phyloP scores from a whole-genome alignment of 2,113 vertebrate species.

The Actinemys pallida region DNA sequence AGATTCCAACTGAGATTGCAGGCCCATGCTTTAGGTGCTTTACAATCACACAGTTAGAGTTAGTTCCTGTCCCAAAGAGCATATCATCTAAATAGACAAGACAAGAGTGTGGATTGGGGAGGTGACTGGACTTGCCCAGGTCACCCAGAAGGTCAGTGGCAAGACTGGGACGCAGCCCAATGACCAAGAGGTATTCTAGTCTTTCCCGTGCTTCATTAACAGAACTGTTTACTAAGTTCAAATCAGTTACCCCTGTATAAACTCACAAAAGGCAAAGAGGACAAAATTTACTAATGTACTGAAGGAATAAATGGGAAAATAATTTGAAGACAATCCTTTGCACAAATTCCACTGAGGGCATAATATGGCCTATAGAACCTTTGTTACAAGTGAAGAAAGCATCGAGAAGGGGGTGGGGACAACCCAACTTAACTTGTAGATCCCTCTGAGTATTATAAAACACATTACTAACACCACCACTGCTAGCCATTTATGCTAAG shows the following conservation, averaged over 20 bases:
- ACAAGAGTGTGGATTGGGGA: neutral
- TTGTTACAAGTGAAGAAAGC: neutral
- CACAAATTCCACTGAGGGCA: neutral
- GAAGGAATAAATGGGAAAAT: neutral
- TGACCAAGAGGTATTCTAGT: accelerated
- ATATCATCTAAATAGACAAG: slow-evolving; percentile 7
- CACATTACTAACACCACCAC: neutral
- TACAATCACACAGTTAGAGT: neutral
- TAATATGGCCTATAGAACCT: neutral
- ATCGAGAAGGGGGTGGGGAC: neutral
- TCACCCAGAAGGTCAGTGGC: neutral
- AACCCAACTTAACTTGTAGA: neutral
- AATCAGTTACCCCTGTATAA: neutral
- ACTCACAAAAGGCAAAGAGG: neutral
- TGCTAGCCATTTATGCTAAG: neutral
- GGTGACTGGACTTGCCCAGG: neutral
- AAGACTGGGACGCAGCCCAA: neutral
- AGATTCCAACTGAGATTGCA: neutral
- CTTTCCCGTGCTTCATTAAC: neutral
- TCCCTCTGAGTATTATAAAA: neutral
- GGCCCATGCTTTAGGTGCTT: neutral
- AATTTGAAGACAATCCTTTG: neutral
- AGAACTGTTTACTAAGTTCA: neutral
- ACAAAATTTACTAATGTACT: neutral
- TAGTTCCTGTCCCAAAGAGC: neutral